Conservation (phyloP, 2,113 vertebrate species). For the Osmerus eperlanus region DNA sequence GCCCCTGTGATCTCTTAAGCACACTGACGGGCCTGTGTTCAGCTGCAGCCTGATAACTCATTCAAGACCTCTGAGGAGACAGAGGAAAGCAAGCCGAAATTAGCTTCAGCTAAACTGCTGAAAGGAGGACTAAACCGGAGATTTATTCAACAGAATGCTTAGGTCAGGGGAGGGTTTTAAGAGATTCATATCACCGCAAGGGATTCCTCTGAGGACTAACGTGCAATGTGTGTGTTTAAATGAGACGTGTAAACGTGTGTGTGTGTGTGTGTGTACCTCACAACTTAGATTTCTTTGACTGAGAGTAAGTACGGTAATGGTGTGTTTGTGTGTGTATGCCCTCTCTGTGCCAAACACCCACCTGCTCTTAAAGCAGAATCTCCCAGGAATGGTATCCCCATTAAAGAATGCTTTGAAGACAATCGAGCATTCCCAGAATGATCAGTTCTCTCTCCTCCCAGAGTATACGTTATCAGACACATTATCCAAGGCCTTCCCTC, state of each 20-base stretch:
- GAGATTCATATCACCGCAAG: slow-evolving; percentile 69
- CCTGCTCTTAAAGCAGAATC: slow-evolving; percentile 66
- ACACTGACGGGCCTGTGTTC: slow-evolving; percentile 53
- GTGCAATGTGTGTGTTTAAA: slow-evolving; percentile 15
- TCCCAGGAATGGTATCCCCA: slow-evolving; percentile 70
- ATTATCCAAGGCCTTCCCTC: slow-evolving; percentile 73
- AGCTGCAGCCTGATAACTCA: slow-evolving; percentile 67
- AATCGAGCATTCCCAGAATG: slow-evolving; percentile 60
- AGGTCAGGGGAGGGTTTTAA: slow-evolving; percentile 77
- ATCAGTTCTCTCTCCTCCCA: slow-evolving; percentile 70
- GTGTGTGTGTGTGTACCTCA: slow-evolving; percentile 19
- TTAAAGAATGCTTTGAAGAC: slow-evolving; percentile 76
- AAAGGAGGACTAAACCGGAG: slow-evolving; percentile 73
- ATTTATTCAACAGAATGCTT: slow-evolving; percentile 79
- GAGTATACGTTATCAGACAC: slow-evolving; percentile 76
- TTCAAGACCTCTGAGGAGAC: slow-evolving; percentile 57
- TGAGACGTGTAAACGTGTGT: neutral
- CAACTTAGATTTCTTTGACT: neutral
- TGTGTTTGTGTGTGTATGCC: slow-evolving; percentile 26
- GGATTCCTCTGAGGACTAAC: slow-evolving; percentile 66
- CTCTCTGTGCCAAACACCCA: slow-evolving; percentile 68
- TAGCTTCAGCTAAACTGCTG: slow-evolving; percentile 72
- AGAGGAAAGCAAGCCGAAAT: slow-evolving; percentile 67
- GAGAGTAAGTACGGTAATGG: slow-evolving; percentile 15
- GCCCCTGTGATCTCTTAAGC: slow-evolving; percentile 48